Percentiles rank a stretch among this genome's conserved stretches.
These are phyloP conservation scores for Hybos culiciformis DNA, from an alignment of 2,888 invertebrate genomes.

Conservation along the genomic window DNA sequence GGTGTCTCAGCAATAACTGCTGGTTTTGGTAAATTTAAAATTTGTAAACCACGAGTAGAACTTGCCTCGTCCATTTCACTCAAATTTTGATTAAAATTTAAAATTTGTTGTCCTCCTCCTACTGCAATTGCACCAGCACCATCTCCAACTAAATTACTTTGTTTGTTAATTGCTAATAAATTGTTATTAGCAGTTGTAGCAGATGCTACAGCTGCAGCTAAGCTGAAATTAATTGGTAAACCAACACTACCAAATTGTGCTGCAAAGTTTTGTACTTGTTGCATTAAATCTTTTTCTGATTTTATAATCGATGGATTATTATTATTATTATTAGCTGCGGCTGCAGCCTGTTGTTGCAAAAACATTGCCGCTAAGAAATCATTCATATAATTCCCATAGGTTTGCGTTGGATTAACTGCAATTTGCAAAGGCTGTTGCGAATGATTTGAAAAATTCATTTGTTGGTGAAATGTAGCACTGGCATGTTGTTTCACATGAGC, in stretches of 20 bases:
- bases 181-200: slow-evolving; percentile 17
- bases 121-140: not conserved
- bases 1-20: too few species aligned
- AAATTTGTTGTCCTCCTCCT: slow-evolving; percentile 19
- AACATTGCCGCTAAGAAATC: slow-evolving; percentile 33
- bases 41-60: slow-evolving; percentile 20
- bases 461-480: slow-evolving; percentile 12
- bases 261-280: not conserved
- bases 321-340: slow-evolving; percentile 12
- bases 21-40: too few species aligned
- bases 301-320: too few species aligned
- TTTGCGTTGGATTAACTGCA: slow-evolving; percentile 24
- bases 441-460: slow-evolving; percentile 7
- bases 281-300: slow-evolving; percentile 6
- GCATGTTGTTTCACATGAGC: slow-evolving; percentile 43
- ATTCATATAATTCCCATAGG: slow-evolving; percentile 27
- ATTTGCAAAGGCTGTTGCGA: slow-evolving; percentile 27
- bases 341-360: slow-evolving; percentile 12
- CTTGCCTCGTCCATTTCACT: slow-evolving; percentile 43
- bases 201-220: slow-evolving; percentile 17
- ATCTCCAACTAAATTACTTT: slow-evolving; percentile 24
- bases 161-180: slow-evolving; percentile 27
- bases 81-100: slow-evolving; percentile 34
- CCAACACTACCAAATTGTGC: slow-evolving; percentile 5
- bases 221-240: slow-evolving; percentile 4